Conservation (phyloP, 2,888 invertebrate genomes). For the Hylaea fasciaria region DNA sequence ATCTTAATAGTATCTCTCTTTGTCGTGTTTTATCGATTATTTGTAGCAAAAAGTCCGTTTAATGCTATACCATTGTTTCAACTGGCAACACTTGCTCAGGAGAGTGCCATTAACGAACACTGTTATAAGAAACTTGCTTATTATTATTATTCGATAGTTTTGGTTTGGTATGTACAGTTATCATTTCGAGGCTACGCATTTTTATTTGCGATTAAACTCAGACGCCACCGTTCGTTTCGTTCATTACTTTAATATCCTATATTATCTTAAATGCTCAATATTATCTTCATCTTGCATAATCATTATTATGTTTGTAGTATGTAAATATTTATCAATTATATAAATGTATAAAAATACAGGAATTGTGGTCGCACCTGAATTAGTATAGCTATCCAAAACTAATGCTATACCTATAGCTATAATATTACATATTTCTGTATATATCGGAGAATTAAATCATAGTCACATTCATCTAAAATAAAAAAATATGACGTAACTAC, state of each 20-base stretch:
- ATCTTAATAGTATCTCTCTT: no score
- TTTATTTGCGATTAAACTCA: constrained; percentile 42
- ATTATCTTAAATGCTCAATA: constrained; percentile 46
- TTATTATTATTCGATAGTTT: constrained; percentile 2
- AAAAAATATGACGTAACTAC: neutral
- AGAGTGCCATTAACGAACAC: neutral
- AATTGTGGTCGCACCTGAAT: constrained; percentile 27
- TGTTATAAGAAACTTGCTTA: constrained; percentile 3
- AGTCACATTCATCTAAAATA: constrained; percentile 9
- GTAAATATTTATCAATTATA: constrained; percentile 32
- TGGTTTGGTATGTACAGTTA: constrained; percentile 9
- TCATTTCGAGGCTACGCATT: constrained; percentile 55
- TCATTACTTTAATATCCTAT: constrained; percentile 39
- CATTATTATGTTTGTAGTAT: constrained; percentile 23
- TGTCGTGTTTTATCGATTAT: no score
- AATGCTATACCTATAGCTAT: no score
- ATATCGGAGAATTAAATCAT: constrained; percentile 14
- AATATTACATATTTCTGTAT: constrained; percentile 35
- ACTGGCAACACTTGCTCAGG: no score
- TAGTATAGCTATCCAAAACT: constrained; percentile 17
- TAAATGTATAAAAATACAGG: constrained; percentile 26
- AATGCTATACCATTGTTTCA: no score
- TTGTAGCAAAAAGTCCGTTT: no score
- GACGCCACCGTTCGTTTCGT: constrained; percentile 42
- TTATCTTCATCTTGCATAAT: constrained; percentile 15